Base-by-base conservation (phyloP, 2,113 vertebrate species). In the Ramphastos sulfuratus region DNA sequence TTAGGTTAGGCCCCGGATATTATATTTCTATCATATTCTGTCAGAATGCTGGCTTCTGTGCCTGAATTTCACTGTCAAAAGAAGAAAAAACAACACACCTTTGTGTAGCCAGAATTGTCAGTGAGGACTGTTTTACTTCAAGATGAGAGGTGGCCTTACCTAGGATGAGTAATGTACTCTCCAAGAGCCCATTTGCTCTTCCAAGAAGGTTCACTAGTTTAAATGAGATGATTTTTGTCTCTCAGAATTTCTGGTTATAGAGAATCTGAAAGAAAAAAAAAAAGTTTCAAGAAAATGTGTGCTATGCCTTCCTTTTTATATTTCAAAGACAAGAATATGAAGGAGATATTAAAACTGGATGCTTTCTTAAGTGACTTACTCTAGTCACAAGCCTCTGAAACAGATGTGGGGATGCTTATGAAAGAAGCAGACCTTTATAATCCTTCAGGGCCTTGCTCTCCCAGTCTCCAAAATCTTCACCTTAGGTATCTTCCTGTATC, bases 11-110 rank as follows among this genome's bases (percentile, higher is more conserved):
- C 44, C 44, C 54, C 30, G 74, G 71, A 73, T 89, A 90, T 63
- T 81, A 64, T 67, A 89, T 89, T 95, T 95, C 71, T 87, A 74
- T 93, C 78, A 56, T 79, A 80, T 82, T 89, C 71, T 87, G 63
- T 75, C 67, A 89, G 56, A 90, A 82, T 65, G 4, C 42, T 83
- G 52, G 33, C 33, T 92, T 86, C 37, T 42, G 33, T 54, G 44
- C 13, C 60, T 78, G 54, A 83, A 58, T 44, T 78, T 82, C 25
- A 90, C 39, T 88, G 42, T 64, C 42, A 72, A 27, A 78, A 72
- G 88, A 56, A 85, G n/a, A 11, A 91, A 61, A 87, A 35, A 11
- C 25, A 4, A 10, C 12, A 20, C 4, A 80, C 7, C 9, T 79
- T 48, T 75, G 15, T 65, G 50, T n/a, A 35, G 28, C 37, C 7